phyloP scores from a whole-genome alignment of 2,797 vertebrate genomes.

The Danio jaintianensis region DNA sequence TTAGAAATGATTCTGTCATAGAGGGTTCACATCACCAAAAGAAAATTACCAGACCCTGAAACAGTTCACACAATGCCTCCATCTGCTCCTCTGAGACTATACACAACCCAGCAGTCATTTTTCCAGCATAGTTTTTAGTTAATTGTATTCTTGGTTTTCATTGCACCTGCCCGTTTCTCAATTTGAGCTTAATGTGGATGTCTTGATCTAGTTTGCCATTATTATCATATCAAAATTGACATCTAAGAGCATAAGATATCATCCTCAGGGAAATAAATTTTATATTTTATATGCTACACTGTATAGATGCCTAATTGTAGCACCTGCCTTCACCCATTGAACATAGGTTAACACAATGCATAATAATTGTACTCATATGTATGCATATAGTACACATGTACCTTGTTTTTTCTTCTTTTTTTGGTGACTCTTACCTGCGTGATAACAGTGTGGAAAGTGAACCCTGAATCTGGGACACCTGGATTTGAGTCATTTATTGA shows the following conservation, averaged over 20 bases:
- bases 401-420: not conserved
- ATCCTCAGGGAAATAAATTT: conserved; percentile 21
- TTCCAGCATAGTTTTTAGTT: not conserved
- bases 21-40: conserved; percentile 1
- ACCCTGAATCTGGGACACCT: conserved; percentile 39
- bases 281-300: too few species aligned
- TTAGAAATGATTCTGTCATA: conserved; percentile 19
- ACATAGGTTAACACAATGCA: conserved; percentile 21
- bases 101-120: not conserved
- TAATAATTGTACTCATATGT: conserved; percentile 15
- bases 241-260: conserved; percentile 33
- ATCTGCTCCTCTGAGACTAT: not conserved
- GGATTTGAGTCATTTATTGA: conserved; percentile 42
- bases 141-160: not conserved
- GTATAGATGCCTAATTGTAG: conserved; percentile 38
- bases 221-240: conserved; percentile 28
- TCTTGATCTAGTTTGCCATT: conserved; percentile 35
- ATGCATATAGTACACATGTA: not conserved
- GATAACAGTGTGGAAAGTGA: conserved; percentile 4
- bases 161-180: not conserved
- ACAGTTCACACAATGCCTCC: conserved; percentile 4
- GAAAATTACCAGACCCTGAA: not conserved
- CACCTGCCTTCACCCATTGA: not conserved
- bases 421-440: not conserved
- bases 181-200: conserved; percentile 1